Evolutionary conservation across 2,888 invertebrate species (phyloP).

Genomic region (Amphipoea lucens): DNA sequence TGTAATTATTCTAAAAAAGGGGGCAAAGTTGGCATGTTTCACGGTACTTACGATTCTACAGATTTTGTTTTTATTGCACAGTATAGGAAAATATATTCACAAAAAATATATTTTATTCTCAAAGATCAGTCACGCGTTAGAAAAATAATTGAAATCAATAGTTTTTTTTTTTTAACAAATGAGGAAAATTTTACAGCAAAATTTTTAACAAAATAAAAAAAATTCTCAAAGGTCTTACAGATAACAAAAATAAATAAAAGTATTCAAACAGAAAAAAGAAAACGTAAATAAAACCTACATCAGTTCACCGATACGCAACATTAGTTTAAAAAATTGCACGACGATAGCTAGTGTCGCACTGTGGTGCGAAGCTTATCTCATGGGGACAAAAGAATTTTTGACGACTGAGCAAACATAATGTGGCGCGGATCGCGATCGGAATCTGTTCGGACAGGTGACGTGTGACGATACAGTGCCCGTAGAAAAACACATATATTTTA

Average conservation of each 20-base stretch:
- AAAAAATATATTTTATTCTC: background rate
- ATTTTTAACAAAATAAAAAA: background rate
- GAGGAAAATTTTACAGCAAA: background rate
- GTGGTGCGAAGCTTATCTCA: constrained; percentile 79
- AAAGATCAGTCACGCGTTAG: background rate
- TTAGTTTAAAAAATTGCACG: constrained; percentile 71
- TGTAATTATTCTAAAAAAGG: no score
- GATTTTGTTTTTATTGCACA: background rate
- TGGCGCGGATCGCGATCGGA: constrained; percentile 75
- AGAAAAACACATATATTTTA: constrained; percentile 53
- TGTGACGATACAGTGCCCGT: constrained; percentile 76
- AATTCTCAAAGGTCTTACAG: background rate
- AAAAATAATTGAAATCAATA: background rate
- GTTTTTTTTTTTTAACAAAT: background rate
- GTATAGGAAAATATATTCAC: background rate
- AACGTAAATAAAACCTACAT: constrained; percentile 27
- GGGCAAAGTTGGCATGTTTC: no score
- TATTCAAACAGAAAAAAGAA: constrained; percentile 17
- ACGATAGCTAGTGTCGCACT: constrained; percentile 68
- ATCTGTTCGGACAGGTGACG: constrained; percentile 85
- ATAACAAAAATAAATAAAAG: constrained; percentile 15
- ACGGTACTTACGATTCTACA: background rate
- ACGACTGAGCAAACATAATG: constrained; percentile 88
- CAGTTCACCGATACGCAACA: constrained; percentile 52
- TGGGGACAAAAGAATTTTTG: constrained; percentile 85